Percentiles rank a stretch among this genome's conserved stretches.
These are phyloP conservation scores for Sardinella longiceps DNA, from an alignment of 2,797 vertebrate genomes.

Conservation along the genomic window DNA sequence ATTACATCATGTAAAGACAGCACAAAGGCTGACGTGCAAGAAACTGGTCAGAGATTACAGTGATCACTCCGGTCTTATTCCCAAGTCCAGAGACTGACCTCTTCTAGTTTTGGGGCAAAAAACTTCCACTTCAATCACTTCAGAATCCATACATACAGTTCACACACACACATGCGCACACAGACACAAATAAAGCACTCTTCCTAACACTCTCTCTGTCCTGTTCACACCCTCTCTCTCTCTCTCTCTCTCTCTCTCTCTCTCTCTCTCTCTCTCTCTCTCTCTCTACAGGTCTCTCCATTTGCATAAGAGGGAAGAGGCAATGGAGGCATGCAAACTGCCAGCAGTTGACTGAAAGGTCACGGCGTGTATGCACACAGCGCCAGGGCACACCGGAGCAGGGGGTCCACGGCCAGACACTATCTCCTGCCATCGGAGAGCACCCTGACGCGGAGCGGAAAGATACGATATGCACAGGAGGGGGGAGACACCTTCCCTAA, in stretches of 20 bases:
- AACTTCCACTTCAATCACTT: too few relatives aligned
- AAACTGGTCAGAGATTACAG: too few relatives aligned
- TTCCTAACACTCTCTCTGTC: neutral
- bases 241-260: neutral
- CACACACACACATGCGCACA: too few relatives aligned
- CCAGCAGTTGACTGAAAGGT: slow-evolving; percentile 73
- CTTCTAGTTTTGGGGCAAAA: too few relatives aligned
- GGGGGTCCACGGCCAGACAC: slow-evolving; percentile 22
- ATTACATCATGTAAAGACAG: too few relatives aligned
- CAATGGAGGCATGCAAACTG: slow-evolving; percentile 70
- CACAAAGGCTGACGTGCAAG: too few relatives aligned
- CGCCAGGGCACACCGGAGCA: slow-evolving; percentile 41
- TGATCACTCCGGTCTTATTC: too few relatives aligned
- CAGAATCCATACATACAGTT: too few relatives aligned
- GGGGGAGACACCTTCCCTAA: slow-evolving; percentile 47
- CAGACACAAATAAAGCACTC: neutral
- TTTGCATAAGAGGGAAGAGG: slow-evolving; percentile 72
- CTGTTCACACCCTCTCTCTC: neutral
- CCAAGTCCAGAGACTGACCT: too few relatives aligned
- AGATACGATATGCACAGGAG: slow-evolving; percentile 40
- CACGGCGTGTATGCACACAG: slow-evolving; percentile 51
- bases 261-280: slow-evolving; percentile 22
- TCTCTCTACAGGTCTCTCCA: slow-evolving; percentile 54
- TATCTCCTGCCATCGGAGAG: neutral
- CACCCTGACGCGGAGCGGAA: neutral